Base-by-base conservation (phyloP, 1,140 invertebrate genomes). In the Radopholus similis region DNA sequence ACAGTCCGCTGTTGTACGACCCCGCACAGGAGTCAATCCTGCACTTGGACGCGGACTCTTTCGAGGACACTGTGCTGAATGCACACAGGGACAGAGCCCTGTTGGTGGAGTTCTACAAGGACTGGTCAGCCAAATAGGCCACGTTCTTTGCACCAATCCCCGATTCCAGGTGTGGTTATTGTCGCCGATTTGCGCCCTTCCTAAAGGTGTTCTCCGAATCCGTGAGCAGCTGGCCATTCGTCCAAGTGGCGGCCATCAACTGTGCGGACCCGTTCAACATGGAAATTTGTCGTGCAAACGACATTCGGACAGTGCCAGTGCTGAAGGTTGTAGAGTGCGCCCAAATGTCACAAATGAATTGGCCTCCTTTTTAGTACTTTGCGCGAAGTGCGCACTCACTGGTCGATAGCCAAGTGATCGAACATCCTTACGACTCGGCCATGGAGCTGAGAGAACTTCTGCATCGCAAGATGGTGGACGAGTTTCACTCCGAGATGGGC, bases 181-280 rank as follows among this genome's bases (percentile, higher is more conserved):
- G 75, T 64, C 72, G 75, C n/a, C 71, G 68, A n/a, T 77, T 77
- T 54, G 75, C 73, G 42, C 75, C 75, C 9, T 77, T 65, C 30
- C 77, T 66, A 54, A 58, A 67, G 13, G 68, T 71, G 44, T 77
- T 77, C 40, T 71, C 75, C 5, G 49, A 51, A 18, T 34, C 72
- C 34, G 68, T 77, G 32, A 65, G 69, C 28, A 44, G 66, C 11
- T 77, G 75, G 75, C 51, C 63, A 37, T 53, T 60, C 28, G 72
- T 77, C 35, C 71, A 77, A 8, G 68, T 70, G 15, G 72, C 75
- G 13, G 75, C 64, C 47, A 77, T 77, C 44, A 77, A 77, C 67
- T 77, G 75, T 40, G 75, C 75, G 23, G 75, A 77, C 42, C 37
- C 68, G 15, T 77, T 73, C 65, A 77, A 77, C 68, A 47, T 58